phyloP scores from a whole-genome alignment of 2,113 vertebrate species.

The Orycteropus afer region DNA sequence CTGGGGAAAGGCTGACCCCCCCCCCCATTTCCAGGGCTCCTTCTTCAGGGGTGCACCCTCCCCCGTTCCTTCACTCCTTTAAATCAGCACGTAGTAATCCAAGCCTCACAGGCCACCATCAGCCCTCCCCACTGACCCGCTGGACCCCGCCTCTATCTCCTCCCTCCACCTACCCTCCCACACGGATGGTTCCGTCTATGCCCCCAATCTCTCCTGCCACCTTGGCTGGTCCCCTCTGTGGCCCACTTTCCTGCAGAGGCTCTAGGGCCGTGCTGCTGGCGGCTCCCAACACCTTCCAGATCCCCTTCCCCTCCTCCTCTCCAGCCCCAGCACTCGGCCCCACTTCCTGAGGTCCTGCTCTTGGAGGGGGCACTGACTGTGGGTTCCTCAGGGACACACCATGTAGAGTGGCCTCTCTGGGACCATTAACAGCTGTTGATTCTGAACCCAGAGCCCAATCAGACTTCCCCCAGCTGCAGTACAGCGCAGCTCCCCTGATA shows the following conservation, averaged over 20 bases:
- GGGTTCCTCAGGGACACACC: no score
- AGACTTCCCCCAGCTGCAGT: no score
- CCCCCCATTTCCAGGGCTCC: no score
- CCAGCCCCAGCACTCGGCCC: no score
- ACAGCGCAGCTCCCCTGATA: neutral
- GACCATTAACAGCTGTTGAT: neutral
- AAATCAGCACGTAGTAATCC: no score
- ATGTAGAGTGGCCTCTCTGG: neutral
- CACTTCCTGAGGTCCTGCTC: no score
- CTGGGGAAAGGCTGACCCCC: no score
- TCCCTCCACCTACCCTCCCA: neutral
- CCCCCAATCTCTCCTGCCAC: neutral
- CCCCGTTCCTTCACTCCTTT: no score
- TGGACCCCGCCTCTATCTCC: neutral
- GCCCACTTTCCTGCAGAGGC: neutral
- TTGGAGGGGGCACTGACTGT: no score
- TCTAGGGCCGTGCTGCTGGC: neutral
- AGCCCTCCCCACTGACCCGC: neutral
- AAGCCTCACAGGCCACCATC: neutral
- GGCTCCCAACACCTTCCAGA: neutral
- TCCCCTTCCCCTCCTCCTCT: neutral
- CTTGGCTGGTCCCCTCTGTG: neutral
- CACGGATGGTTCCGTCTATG: neutral
- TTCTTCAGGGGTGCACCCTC: neutral
- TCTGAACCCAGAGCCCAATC: neutral